Evolutionary conservation across 30 jellyfish, hydroid and myxozoan genomes (phyloP).

Genomic region (Cassiopea xamachana): DNA sequence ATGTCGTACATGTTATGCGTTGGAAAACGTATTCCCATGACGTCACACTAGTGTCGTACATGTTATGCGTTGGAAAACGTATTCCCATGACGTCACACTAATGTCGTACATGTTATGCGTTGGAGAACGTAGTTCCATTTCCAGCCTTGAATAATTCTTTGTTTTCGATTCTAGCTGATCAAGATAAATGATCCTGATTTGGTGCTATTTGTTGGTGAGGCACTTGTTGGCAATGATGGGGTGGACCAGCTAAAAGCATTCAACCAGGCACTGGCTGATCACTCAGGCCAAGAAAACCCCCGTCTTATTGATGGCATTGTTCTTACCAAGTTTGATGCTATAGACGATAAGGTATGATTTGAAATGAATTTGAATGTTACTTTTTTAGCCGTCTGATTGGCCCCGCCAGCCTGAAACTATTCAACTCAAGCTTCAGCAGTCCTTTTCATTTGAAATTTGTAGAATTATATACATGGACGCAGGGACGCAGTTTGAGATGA

Average conservation of each 20-base stretch:
- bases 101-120: neutral
- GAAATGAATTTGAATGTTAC: neutral
- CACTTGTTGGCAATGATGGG: conserved; percentile 99
- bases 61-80: too few species aligned
- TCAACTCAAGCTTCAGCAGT: too few species aligned
- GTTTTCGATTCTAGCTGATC: conserved; percentile 68
- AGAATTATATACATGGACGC: too few species aligned
- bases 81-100: neutral
- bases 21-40: too few species aligned
- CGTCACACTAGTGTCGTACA: too few species aligned
- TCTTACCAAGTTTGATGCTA: conserved; percentile 97
- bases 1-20: too few species aligned
- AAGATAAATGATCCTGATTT: conserved; percentile 91
- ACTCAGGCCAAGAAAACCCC: conserved; percentile 93
- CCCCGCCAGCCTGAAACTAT: too few species aligned
- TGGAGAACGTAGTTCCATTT: neutral
- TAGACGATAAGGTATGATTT: conserved; percentile 94
- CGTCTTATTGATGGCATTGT: conserved; percentile 99
- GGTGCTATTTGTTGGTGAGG: conserved; percentile 99
- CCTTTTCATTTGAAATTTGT: too few species aligned
- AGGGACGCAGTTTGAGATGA: too few species aligned
- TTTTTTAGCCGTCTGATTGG: neutral
- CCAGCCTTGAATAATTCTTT: neutral
- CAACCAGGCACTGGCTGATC: conserved; percentile 97
- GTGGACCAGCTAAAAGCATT: conserved; percentile 96